Evolutionary conservation across 2,888 invertebrate species (phyloP).

Genomic region (Agonopterix arenella): DNA sequence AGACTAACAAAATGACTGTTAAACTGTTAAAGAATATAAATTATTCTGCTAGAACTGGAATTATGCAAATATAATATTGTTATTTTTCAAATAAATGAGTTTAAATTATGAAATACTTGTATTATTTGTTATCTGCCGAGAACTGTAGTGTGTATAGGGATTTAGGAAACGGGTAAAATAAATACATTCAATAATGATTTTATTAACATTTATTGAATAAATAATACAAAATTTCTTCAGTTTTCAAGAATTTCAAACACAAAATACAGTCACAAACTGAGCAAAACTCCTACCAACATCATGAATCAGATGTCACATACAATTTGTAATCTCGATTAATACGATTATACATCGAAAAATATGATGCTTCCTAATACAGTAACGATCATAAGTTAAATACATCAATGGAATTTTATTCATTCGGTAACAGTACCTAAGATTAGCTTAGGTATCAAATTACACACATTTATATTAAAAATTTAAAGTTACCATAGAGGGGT

Average conservation of each 20-base stretch:
- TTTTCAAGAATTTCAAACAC: conserved; percentile 56
- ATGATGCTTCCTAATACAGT: conserved; percentile 47
- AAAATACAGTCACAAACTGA: conserved; percentile 59
- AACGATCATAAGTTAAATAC: conserved; percentile 44
- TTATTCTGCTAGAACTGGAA: too few species aligned
- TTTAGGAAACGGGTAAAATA: neutral
- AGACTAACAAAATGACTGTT: too few species aligned
- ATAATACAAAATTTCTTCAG: conserved; percentile 71
- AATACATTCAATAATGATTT: conserved; percentile 39
- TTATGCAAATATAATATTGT: neutral
- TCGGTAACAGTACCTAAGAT: conserved; percentile 8
- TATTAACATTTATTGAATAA: conserved; percentile 77
- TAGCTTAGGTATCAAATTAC: neutral
- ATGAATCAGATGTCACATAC: conserved; percentile 29
- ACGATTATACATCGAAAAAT: conserved; percentile 51
- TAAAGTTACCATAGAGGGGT: neutral
- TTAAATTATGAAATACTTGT: neutral
- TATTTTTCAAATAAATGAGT: neutral
- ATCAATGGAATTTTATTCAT: conserved; percentile 47
- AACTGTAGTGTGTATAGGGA: too few species aligned
- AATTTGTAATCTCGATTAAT: conserved; percentile 36
- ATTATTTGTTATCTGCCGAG: too few species aligned
- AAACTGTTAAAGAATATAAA: too few species aligned
- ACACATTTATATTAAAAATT: conserved; percentile 8
- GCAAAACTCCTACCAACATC: conserved; percentile 51